phyloP scores from a whole-genome alignment of 2,113 vertebrate genomes.

The Psammodynastes pulverulentus region DNA sequence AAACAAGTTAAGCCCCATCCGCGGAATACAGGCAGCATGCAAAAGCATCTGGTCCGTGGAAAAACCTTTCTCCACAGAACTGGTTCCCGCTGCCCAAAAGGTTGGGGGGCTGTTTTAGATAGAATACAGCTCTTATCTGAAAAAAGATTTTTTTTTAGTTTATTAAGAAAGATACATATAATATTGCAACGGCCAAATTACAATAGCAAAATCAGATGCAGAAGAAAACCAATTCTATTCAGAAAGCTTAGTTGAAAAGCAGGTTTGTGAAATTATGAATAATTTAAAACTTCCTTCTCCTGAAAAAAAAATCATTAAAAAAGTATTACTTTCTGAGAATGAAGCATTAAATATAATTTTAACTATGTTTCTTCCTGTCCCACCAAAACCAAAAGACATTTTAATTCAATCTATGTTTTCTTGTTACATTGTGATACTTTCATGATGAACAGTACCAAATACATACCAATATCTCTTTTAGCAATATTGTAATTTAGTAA shows the following conservation, averaged over 20 bases:
- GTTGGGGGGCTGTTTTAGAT: not conserved
- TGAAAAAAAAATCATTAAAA: not conserved
- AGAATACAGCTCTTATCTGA: not conserved
- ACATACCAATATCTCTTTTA: not conserved
- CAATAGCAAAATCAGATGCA: not conserved
- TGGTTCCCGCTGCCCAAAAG: not conserved
- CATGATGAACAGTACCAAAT: not conserved
- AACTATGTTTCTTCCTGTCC: not conserved
- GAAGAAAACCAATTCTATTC: not conserved
- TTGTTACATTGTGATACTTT: not conserved
- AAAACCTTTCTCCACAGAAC: not conserved
- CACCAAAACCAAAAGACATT: not conserved
- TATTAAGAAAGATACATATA: not conserved
- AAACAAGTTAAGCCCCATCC: not conserved
- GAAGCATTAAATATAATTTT: not conserved
- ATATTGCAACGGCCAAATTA: not conserved
- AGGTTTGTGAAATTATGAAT: not conserved
- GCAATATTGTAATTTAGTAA: not conserved
- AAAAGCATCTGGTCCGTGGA: accelerated
- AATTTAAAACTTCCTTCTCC: not conserved
- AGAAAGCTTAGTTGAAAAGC: not conserved
- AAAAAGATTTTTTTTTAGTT: not conserved
- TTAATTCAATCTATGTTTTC: not conserved
- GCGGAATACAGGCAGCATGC: not conserved
- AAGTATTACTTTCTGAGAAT: not conserved